Evolutionary conservation across 1,140 invertebrate species (phyloP), one percentile per base, ranked within the genome.

Genomic region (Hirudo medicinalis): DNA sequence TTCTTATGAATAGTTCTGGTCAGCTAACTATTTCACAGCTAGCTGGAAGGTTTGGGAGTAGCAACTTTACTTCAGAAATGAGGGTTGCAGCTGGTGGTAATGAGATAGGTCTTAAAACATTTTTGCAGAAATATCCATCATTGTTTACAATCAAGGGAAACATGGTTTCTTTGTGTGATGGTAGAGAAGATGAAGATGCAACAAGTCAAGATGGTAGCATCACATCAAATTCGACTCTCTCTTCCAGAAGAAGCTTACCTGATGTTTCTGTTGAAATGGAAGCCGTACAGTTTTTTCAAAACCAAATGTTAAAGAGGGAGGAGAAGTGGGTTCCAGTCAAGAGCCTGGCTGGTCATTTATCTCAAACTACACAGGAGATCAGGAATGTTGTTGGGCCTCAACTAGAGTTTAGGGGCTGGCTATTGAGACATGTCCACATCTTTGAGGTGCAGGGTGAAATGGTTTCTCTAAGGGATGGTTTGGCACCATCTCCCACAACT

Each of bases 281-380:
- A 72, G 82, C 82, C 27, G 81, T 83, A n/a, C 77, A 80, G 72
- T 83, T 78, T 74, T 83, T 83, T 78, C 78, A 80, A 69, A 75
- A 76, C 32, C 78, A 78, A 74, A 76, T 83, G 70, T 54, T 77
- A 17, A 80, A 79, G 73, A 78, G 79, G 70, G 80, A 80, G 63
- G 81, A 82, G 70, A 79, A 79, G 71, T 82, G 80, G 80, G 76
- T 82, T 72, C 79, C 77, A 19, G 78, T 82, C 57, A 78, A 79
- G 25, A 82, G 82, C 72, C 75, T 83, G 54, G 81, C 82, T 49
- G 82, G 82, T 17, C 82, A 83, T 75, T 76, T 82, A n/a, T 82
- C 81, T 6, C 82, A 83, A 72, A 81, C 81, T 9, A 75, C 77
- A 20, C 36, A 73, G 9, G 80, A 82, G 68, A 80, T 83, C n/a